phyloP scores from a whole-genome alignment of 1,140 invertebrate species.

The Macrosteles quadrilineatus region DNA sequence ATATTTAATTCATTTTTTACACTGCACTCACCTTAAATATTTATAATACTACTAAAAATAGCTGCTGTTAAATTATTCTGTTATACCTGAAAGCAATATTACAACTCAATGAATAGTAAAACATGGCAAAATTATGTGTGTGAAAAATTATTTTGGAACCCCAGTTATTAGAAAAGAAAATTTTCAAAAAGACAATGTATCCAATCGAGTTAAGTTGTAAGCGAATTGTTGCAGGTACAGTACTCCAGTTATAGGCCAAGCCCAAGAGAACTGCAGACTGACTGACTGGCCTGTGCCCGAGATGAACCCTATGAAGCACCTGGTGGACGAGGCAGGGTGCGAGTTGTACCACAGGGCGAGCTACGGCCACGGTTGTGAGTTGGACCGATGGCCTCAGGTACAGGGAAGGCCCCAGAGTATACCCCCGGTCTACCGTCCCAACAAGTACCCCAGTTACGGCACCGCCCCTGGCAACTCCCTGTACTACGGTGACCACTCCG shows the following conservation, averaged over 20 bases:
- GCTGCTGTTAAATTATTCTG: too few relatives aligned
- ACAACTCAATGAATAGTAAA: too few relatives aligned
- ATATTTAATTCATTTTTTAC: too few relatives aligned
- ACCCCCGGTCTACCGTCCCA: constrained; percentile 3
- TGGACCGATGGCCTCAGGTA: constrained; percentile 49
- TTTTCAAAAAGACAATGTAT: too few relatives aligned
- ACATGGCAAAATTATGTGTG: too few relatives aligned
- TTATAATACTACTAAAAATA: too few relatives aligned
- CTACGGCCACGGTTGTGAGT: constrained; percentile 75
- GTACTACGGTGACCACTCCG: neutral
- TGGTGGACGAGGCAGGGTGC: constrained; percentile 61
- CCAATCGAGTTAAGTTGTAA: too few relatives aligned
- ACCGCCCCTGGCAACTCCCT: constrained; percentile 2
- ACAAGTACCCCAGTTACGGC: neutral
- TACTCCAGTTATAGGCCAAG: constrained; percentile 59
- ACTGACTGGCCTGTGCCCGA: constrained; percentile 68
- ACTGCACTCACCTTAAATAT: too few relatives aligned
- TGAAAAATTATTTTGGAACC: too few relatives aligned
- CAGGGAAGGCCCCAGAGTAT: neutral
- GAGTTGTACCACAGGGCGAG: constrained; percentile 77
- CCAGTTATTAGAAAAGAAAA: too few relatives aligned
- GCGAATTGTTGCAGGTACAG: constrained; percentile 57
- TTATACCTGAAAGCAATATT: too few relatives aligned
- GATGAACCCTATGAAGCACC: constrained; percentile 58
- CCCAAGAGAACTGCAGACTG: constrained; percentile 68